Base-by-base conservation (phyloP, 2,888 invertebrate genomes). In the Dicroscelio sp. region DNA sequence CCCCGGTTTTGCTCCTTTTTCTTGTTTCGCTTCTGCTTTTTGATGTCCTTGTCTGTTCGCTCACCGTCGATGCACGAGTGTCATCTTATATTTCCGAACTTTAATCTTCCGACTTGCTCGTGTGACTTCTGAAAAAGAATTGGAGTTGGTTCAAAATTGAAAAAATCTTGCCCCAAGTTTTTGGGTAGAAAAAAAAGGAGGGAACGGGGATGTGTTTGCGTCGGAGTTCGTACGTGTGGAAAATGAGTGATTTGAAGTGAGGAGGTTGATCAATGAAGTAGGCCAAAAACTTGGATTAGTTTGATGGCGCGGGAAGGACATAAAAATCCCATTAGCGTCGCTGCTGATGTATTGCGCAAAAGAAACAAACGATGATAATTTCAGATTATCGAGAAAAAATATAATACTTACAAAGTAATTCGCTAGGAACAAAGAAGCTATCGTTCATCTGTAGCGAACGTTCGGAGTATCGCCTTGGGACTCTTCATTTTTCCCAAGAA, bases 401-500 rank as follows among this genome's bases (percentile, higher is more conserved):
- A 71, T 76, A 63, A 75, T 79, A 79, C 86, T 86, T 78, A 69
- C 58, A 79, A 79, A 86, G 86, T 86, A 73, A 78, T 73, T 88
- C 67, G 35, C 31, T 17, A 10, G 23, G 23, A 76, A 75, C 73
- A 71, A 76, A 76, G 55, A 76, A 82, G 69, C 83, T 76, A 88
- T 88, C 71, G 71, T 79, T 86, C 86, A 78, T 86, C 71, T 52
- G 33, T 63, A 35, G 48, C 60, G 79, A 86, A 60, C 25, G 63
- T 30, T 79, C 43, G 58, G 25, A 88, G 67, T 75, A 65, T 60
- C 82, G 83, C 76, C 88, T 82, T 83, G 88, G 88, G 88, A 88
- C 88, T 78, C 83, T 60, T 88, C 80, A 65, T 86, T 67, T 79
- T 78, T 86, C 86, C 65, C 48, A 78, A 69, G 69, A 78, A 84